phyloP scores from a whole-genome alignment of 2,797 vertebrate genomes.

The Rhabdomys pumilio region DNA sequence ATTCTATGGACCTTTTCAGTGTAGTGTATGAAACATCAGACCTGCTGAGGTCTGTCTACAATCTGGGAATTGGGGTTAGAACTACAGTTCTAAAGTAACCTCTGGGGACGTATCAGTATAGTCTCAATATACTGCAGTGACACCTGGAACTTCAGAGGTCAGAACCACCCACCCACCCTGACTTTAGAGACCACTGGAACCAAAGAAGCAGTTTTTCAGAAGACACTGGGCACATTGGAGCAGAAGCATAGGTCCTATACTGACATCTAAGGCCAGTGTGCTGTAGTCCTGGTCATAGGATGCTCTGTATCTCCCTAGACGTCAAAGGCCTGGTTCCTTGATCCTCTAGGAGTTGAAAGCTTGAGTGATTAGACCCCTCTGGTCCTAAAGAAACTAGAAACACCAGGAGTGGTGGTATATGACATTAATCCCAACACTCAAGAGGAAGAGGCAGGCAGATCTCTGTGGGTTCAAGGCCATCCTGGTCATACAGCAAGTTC shows the following conservation, averaged over 20 bases:
- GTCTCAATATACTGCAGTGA: background rate
- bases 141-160: background rate
- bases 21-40: background rate
- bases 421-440: background rate
- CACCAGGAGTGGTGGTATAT: background rate
- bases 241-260: background rate
- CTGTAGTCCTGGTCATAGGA: background rate
- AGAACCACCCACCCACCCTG: background rate
- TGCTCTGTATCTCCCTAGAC: background rate
- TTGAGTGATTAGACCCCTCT: background rate
- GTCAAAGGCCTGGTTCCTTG: background rate
- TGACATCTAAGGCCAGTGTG: background rate
- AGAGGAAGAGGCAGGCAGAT: background rate
- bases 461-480: background rate
- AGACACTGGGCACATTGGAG: background rate
- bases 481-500: background rate
- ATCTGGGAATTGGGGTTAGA: background rate
- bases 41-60: background rate
- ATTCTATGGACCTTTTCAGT: background rate
- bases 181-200: background rate
- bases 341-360: background rate
- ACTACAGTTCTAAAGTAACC: background rate
- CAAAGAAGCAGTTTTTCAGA: background rate
- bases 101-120: background rate
- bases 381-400: background rate